Base-by-base conservation (phyloP, 2,888 invertebrate species). In the Crepidodera aurea region DNA sequence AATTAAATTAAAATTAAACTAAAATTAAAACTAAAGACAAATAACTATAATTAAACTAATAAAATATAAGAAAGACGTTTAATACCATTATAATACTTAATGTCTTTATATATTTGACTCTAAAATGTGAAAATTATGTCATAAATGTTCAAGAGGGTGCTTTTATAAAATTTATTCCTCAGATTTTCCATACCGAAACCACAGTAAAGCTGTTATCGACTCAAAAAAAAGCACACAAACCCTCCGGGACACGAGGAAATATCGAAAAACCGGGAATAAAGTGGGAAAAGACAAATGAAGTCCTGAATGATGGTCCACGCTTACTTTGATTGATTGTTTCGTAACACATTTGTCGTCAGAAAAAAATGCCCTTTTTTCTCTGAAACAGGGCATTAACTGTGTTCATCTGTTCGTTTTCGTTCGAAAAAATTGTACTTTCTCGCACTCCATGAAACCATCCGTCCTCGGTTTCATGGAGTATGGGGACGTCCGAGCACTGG, bases 291-390 rank as follows among this genome's bases (percentile, higher is more conserved):
- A 56, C 37, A 32, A 51, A 48, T 32, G 48, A 46, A 40, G 12
- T 48, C 44, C 62, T 51, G 29, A 54, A 46, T 40, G 58, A 57
- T 57, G 58, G 46, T 37, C 39, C 19, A 29, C 40, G 57, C 48
- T 53, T 58, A 27, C 48, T 42, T 39, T 62, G 62, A 62, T 62
- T 53, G 62, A 62, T 62, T 62, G 62, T 62, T 56, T 57, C 51
- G 62, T 53, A 55, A 46, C 56, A 44, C 51, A 34, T 57, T 51
- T 25, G 51, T 48, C 51, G 29, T 37, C 34, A 46, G 51, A 51
- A 62, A 57, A 40, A 56, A 56, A 16, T 56, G 37, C 46, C 56
- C 39, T 46, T 57, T 57, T 50, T 39, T 51, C 55, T 46, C 55
- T 56, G 27, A 40, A 56, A 56, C 19, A 56, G 37, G 25, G 39